These are phyloP conservation scores for Neopelma chrysocephalum DNA, from an alignment of 2,797 vertebrate species.

Conservation along the genomic window DNA sequence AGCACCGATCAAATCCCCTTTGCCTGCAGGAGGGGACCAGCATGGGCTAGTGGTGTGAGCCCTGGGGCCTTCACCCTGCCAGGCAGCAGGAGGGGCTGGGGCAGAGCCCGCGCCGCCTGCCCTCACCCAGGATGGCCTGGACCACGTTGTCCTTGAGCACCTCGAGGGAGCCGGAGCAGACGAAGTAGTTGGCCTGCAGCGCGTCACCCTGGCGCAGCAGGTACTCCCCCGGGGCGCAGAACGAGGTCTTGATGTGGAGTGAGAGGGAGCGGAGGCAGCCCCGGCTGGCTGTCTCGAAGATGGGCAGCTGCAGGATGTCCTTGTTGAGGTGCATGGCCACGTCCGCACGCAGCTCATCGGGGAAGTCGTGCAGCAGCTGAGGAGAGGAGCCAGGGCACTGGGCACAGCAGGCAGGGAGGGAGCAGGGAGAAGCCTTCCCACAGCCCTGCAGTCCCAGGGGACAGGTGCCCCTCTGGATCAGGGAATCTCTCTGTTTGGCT, in stretches of 20 bases:
- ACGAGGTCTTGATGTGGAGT: constrained; percentile 94
- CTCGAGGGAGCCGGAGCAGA: constrained; percentile 94
- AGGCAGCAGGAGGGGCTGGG: neutral
- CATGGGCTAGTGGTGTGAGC: neutral
- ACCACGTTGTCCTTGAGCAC: constrained; percentile 92
- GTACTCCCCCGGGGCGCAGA: constrained; percentile 94
- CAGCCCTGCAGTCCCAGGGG: neutral
- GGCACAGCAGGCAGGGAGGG: neutral
- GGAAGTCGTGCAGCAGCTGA: constrained; percentile 94
- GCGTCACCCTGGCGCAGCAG: constrained; percentile 92
- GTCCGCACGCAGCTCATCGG: constrained; percentile 91
- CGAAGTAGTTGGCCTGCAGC: constrained; percentile 91
- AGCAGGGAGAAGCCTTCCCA: neutral
- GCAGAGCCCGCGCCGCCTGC: neutral
- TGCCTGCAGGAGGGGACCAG: constrained; percentile 77
- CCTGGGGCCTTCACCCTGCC: fast-evolving
- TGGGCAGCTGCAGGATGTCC: constrained; percentile 93
- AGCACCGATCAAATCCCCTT: constrained; percentile 94
- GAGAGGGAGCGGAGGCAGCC: constrained; percentile 94
- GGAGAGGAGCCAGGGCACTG: neutral
- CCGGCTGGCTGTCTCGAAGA: constrained; percentile 90
- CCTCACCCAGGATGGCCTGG: constrained; percentile 92
- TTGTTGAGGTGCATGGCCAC: constrained; percentile 97
- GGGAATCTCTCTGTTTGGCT: neutral
- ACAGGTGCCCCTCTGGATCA: fast-evolving